Evolutionary conservation across 2,797 vertebrate genomes (phyloP), one percentile per base, ranked within the genome.

Genomic region (Lithobates pipiens): DNA sequence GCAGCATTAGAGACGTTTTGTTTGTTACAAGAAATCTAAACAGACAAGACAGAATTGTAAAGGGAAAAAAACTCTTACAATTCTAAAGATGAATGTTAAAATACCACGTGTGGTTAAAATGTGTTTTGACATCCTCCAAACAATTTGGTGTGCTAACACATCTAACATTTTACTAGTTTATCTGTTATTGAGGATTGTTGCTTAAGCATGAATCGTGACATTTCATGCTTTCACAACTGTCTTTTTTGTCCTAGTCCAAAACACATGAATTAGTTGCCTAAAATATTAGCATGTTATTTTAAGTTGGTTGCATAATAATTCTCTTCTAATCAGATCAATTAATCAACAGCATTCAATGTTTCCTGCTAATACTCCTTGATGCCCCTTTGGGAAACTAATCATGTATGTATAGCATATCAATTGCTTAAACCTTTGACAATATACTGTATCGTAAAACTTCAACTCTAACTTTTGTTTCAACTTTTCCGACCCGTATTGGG

Each of bases 21-120:
- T 94, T 93, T 94, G 92, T 88, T 88, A 90, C 2, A 0, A 90
- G 89, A 93, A 93, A 91, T 90, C 89, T 87, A 89, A 92, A 89
- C 92, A 89, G 90, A 91, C 89, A 92, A 87, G 90, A 89, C 71
- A 89, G 89, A 89, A 54, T 54, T 18, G 16, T 18, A 54, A 2
- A 54, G 15, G 63, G 84, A 79, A 88, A 63, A 89, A 73, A 27
- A 54, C 21, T 72, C 81, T 29, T 29, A 86, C 3, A 0, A 5
- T 76, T 36, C 78, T 80, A 71, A 85, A 72, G 85, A 85, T 9
- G 42, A 46, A 54, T 80, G 21, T 23, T 21, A 69, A 9, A 82
- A 86, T 44, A 29, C 32, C 70, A 29, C 25, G 32, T 36, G 36
- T 21, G 15, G 70, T 21, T 81, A 25, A 27, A 27, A 54, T 25